Conservation (phyloP, 2,888 invertebrate species). For the Ophioninae sp. region DNA sequence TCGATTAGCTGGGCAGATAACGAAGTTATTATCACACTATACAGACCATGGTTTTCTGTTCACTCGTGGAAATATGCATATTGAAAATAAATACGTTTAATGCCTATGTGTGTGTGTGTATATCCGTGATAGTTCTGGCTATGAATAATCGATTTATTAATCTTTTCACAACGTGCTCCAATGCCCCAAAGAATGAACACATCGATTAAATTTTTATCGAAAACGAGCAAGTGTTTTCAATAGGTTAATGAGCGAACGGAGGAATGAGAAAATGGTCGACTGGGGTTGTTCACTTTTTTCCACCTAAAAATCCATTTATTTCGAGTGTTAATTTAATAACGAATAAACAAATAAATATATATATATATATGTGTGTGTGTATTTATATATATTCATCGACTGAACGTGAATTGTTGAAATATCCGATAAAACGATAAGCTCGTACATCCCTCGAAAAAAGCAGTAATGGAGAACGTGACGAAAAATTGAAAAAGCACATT, state of each 20-base stretch:
- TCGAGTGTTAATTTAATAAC: background rate
- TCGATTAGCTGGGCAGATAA: conserved; percentile 19
- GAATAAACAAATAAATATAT: background rate
- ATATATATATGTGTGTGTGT: too few species aligned
- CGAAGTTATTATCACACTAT: too few species aligned
- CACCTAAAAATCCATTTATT: background rate
- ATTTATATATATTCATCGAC: background rate
- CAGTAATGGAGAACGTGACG: background rate
- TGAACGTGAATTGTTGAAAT: background rate
- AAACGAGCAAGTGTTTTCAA: background rate
- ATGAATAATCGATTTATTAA: too few species aligned
- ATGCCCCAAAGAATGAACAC: background rate
- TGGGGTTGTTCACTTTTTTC: background rate
- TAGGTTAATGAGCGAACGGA: background rate
- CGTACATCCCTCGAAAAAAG: background rate
- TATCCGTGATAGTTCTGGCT: too few species aligned
- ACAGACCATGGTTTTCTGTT: too few species aligned
- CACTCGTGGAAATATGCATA: too few species aligned
- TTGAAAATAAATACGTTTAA: too few species aligned
- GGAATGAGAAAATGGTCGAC: background rate
- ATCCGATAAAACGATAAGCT: background rate
- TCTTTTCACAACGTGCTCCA: too few species aligned
- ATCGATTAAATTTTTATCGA: conserved; percentile 2
- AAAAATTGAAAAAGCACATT: background rate
- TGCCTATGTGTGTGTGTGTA: too few species aligned